Percentiles rank a stretch among this genome's conserved stretches.
phyloP scores from a whole-genome alignment of 1,140 invertebrate species.

The Pseudomyrmex pallidus region DNA sequence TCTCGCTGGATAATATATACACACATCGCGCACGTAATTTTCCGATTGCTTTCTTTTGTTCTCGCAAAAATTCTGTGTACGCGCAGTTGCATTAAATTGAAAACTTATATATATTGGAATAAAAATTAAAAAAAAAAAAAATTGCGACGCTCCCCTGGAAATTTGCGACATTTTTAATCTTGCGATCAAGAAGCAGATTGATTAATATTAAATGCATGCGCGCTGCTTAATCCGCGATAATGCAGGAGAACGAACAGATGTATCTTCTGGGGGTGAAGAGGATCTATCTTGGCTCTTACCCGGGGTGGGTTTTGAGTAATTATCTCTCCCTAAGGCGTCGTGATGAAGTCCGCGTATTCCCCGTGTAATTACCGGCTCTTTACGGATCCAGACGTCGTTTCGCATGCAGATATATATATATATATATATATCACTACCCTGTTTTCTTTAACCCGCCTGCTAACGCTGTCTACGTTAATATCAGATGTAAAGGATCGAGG shows the following conservation, averaged over 20 bases:
- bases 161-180: background rate
- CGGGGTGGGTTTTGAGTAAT: slow-evolving; percentile 30
- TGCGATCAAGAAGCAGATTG: background rate
- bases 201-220: slow-evolving; percentile 15
- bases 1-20: too few relatives aligned
- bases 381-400: background rate
- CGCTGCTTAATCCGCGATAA: background rate
- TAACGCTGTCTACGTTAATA: slow-evolving; percentile 28
- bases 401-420: background rate
- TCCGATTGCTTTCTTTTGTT: too few relatives aligned
- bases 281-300: background rate
- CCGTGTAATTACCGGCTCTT: slow-evolving; percentile 52
- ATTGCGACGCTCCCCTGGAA: background rate
- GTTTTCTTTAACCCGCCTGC: slow-evolving; percentile 47
- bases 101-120: background rate
- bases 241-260: background rate
- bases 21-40: too few relatives aligned
- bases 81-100: too few relatives aligned
- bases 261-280: background rate
- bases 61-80: too few relatives aligned
- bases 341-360: slow-evolving; percentile 4
- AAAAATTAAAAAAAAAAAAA: background rate
- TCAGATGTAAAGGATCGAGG: slow-evolving; percentile 3
- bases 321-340: slow-evolving; percentile 13
- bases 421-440: background rate